Conservation (phyloP, 2,113 vertebrate genomes). For the Mustela lutreola region DNA sequence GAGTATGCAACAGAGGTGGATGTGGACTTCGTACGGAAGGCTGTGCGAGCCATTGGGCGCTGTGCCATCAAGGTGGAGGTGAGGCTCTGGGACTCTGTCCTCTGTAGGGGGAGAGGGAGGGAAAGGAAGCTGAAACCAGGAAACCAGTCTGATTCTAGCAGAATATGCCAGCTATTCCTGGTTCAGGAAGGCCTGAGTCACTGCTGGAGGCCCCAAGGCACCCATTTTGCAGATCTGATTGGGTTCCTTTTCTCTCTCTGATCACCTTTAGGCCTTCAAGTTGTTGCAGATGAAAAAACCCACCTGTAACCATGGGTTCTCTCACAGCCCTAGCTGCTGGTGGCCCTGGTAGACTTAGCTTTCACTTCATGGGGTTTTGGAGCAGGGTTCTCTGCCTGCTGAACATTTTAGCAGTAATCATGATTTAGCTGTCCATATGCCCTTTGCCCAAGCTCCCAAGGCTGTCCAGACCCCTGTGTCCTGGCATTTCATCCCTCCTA, state of each 20-base stretch:
- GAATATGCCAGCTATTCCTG: not conserved
- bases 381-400: not conserved
- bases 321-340: not conserved
- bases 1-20: constrained; percentile 99
- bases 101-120: not conserved
- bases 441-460: not conserved
- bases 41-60: constrained; percentile 97
- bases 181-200: not conserved
- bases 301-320: not conserved
- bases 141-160: not conserved
- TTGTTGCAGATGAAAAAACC: not conserved
- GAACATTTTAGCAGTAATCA: not conserved
- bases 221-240: not conserved
- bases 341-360: not conserved
- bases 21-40: constrained; percentile 98
- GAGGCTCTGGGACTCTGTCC: constrained; percentile 63
- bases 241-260: not conserved
- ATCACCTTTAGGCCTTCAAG: not conserved
- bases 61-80: constrained; percentile 99
- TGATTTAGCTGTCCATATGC: not conserved
- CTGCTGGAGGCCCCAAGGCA: not conserved
- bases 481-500: not conserved
- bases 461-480: not conserved
- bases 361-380: not conserved
- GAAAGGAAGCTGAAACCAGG: not conserved